Base-by-base conservation (phyloP, 2,888 invertebrate genomes). In the Pherbina coryleti region DNA sequence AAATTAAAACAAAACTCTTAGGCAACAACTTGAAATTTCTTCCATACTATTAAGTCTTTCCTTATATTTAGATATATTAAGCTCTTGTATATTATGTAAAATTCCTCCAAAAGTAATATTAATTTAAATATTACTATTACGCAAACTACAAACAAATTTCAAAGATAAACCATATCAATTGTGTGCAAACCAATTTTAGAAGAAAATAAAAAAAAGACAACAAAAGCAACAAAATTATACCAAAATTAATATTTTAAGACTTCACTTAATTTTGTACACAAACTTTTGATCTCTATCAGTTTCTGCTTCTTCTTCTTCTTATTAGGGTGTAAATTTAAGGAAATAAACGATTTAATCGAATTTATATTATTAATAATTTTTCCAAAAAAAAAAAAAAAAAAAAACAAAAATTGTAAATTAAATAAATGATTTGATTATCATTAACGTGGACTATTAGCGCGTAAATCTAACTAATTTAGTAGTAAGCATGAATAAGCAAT, bases 261-360 rank as follows among this genome's bases (percentile, higher is more conserved):
- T 31, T 31, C 22, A 67, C 5, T 53, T 57, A 22, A 55, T 66
- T 75, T 75, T 55, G 44, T 73, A 62, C 9, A 62, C 25, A 60
- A 44, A 49, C 70, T 51, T 22, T 22, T 53, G 4, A 31, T 31
- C 11, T 19, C 19, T 28, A 8, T 64, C 7, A 31, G 17, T 28
- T 64, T 31, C 5, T 14, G 5, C n/a, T 51, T 67, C 44, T 11
- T 31, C 31, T 31, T 31, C 31, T 31, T 31, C 31, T 31, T n/a
- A n/a, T n/a, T 44, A 44, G 44, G 11, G 11, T 44, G 44, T 44
- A 44, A 60, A 60, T 60, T 60, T 11, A 60, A 80, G 78, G 79
- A 62, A 79, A 78, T 80, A 82, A 85, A 81, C 84, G 85, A 85
- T 86, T 85, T 83, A 87, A 86, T 86, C 86, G 87, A 87, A 86